phyloP scores from a whole-genome alignment of 1,140 invertebrate species.

The Papilio xuthus region DNA sequence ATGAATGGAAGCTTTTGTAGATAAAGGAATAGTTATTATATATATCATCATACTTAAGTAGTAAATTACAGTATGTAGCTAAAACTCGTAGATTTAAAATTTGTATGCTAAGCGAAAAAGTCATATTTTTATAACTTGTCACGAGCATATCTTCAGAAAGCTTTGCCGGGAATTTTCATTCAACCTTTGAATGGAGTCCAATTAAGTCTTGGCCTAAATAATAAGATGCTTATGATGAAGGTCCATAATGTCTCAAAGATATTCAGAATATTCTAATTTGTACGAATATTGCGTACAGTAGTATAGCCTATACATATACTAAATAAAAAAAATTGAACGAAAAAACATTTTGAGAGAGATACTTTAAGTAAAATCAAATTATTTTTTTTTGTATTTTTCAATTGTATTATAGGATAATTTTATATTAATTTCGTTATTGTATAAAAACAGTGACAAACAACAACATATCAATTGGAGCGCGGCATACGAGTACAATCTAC shows the following conservation, averaged over 20 bases:
- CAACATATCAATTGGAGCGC: neutral
- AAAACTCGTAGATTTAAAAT: no score
- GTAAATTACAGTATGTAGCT: no score
- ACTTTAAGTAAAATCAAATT: no score
- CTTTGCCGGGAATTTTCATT: neutral
- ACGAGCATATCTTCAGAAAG: neutral
- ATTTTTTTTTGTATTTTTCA: no score
- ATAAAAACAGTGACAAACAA: neutral
- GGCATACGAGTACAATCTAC: slow-evolving; percentile 22
- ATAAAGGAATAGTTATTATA: no score
- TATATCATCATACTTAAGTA: no score
- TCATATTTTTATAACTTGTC: neutral
- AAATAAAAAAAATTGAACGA: neutral
- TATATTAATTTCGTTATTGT: neutral
- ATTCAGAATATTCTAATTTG: neutral
- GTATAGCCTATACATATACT: no score
- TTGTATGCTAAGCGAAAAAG: neutral
- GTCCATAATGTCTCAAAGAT: neutral
- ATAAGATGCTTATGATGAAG: neutral
- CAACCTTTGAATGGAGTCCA: neutral
- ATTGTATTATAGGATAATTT: neutral
- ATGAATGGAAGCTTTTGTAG: neutral
- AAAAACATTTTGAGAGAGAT: no score
- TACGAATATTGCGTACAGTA: no score
- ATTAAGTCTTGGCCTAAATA: neutral